Conservation (phyloP, 2,113 vertebrate genomes). For the Arvicanthis niloticus region DNA sequence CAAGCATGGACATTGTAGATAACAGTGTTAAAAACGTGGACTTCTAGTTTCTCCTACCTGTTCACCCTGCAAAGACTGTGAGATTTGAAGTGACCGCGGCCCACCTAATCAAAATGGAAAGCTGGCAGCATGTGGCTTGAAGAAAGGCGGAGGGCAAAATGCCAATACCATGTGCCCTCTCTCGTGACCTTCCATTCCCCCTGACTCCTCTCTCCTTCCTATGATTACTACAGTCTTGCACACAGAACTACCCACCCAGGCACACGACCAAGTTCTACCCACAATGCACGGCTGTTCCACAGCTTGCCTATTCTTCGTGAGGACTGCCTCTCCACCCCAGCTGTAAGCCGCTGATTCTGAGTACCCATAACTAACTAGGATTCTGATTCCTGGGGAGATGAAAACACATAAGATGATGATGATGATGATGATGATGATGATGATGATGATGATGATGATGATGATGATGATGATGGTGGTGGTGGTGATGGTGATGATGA, state of each 20-base stretch:
- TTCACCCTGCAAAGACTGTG: background rate
- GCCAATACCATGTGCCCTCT: background rate
- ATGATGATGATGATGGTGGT: too few relatives aligned
- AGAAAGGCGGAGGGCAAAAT: background rate
- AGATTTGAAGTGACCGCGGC: background rate
- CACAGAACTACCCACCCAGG: background rate
- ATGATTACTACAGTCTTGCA: background rate
- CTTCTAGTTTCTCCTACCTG: background rate
- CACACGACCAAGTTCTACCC: accelerated
- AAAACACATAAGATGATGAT: background rate
- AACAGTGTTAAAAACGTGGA: too few relatives aligned
- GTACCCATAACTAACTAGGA: accelerated
- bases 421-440: too few relatives aligned
- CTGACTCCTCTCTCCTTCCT: too few relatives aligned
- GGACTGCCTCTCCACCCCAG: background rate
- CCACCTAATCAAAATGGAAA: accelerated
- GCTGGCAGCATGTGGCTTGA: background rate
- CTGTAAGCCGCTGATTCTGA: background rate
- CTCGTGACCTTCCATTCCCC: accelerated
- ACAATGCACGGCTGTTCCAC: too few relatives aligned
- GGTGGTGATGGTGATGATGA: too few relatives aligned
- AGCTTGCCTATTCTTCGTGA: accelerated
- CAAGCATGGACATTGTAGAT: too few relatives aligned
- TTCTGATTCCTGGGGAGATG: background rate
- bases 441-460: too few relatives aligned